Conservation (phyloP, 2,888 invertebrate genomes). For the Idaea aversata region DNA sequence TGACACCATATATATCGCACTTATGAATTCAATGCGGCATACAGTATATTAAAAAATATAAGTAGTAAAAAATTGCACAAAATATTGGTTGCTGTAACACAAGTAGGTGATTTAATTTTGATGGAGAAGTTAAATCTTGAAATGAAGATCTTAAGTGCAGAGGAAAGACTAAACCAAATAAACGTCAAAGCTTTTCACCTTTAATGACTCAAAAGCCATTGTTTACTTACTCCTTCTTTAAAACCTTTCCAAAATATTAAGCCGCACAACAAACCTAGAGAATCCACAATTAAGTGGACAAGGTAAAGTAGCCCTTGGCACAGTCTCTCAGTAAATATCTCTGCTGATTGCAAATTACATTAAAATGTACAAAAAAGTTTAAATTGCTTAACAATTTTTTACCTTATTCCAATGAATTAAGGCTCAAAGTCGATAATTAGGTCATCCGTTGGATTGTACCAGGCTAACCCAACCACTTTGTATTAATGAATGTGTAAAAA, state of each 20-base stretch:
- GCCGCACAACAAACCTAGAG: slow-evolving; percentile 40
- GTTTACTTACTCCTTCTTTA: slow-evolving; percentile 33
- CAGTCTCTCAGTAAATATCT: slow-evolving; percentile 33
- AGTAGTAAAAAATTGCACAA: too few relatives aligned
- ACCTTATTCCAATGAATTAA: not conserved
- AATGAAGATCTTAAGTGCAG: not conserved
- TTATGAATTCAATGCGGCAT: too few relatives aligned
- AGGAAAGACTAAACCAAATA: not conserved
- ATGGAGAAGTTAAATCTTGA: not conserved
- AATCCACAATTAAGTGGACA: slow-evolving; percentile 35
- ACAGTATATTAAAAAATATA: too few relatives aligned
- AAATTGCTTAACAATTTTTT: not conserved
- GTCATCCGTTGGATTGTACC: slow-evolving; percentile 11
- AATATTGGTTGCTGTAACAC: too few relatives aligned
- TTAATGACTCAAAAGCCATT: slow-evolving; percentile 36
- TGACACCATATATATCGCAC: too few relatives aligned
- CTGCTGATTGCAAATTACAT: slow-evolving; percentile 50
- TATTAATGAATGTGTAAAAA: slow-evolving; percentile 30
- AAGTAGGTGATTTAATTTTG: too few relatives aligned
- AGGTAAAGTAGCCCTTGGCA: slow-evolving; percentile 36
- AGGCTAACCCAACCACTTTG: slow-evolving; percentile 36
- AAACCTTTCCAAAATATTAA: slow-evolving; percentile 47
- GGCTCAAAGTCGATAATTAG: not conserved
- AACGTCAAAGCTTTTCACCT: slow-evolving; percentile 18
- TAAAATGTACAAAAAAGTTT: slow-evolving; percentile 34